Conservation (phyloP, 1,140 invertebrate genomes). For the Gerris buenoi region DNA sequence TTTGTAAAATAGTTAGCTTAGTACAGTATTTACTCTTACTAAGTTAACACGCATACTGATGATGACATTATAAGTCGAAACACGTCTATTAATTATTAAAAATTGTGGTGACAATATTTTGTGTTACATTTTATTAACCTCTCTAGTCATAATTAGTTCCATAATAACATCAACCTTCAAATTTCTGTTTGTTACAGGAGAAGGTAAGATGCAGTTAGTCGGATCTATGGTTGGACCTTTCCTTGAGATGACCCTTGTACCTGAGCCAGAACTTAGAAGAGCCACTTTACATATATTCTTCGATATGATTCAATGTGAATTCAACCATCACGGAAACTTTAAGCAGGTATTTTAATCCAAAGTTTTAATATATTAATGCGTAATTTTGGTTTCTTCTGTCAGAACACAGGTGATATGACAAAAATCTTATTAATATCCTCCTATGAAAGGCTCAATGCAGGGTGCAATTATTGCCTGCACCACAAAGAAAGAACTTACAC, state of each 20-base stretch:
- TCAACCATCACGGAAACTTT: constrained; percentile 64
- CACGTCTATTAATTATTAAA: too few relatives aligned
- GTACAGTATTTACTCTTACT: too few relatives aligned
- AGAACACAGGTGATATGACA: background rate
- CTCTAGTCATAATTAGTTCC: too few relatives aligned
- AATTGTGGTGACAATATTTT: too few relatives aligned
- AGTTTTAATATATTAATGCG: background rate
- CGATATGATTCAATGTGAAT: constrained; percentile 92
- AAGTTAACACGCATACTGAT: too few relatives aligned
- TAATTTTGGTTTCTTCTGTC: background rate
- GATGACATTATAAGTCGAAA: too few relatives aligned
- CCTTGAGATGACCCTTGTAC: constrained; percentile 83
- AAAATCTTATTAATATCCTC: background rate
- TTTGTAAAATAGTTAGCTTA: too few relatives aligned
- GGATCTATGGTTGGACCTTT: constrained; percentile 86
- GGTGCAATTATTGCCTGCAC: too few relatives aligned
- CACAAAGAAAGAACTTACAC: too few relatives aligned
- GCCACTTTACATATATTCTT: constrained; percentile 89
- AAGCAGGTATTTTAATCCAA: constrained; percentile 45
- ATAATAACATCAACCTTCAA: too few relatives aligned
- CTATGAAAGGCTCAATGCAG: background rate
- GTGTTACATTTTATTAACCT: too few relatives aligned
- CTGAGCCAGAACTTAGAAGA: constrained; percentile 70
- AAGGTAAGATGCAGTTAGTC: constrained; percentile 75
- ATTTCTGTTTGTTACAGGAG: constrained; percentile 38